Conservation (phyloP, 2,797 vertebrate genomes). For the Anomalospiza imberbis region DNA sequence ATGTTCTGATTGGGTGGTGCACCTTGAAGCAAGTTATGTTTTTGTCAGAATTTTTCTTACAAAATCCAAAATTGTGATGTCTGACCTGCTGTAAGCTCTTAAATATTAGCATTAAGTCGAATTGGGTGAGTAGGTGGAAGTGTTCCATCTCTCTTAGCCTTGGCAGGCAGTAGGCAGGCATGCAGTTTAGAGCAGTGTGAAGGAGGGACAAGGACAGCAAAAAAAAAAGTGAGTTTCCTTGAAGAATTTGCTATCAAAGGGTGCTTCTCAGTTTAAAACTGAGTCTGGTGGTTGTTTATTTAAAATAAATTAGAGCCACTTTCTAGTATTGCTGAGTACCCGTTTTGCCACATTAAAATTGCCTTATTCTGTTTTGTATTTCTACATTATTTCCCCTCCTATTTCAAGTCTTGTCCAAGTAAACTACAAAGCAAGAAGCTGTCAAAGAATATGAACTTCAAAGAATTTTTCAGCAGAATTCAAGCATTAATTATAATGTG, state of each 20-base stretch:
- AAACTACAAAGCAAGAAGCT: neutral
- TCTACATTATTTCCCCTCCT: neutral
- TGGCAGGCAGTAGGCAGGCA: neutral
- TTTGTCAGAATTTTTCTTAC: neutral
- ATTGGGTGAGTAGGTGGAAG: neutral
- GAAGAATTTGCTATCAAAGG: neutral
- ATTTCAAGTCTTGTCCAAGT: neutral
- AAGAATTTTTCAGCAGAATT: neutral
- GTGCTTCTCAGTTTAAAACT: neutral
- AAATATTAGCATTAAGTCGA: neutral
- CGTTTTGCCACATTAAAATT: neutral
- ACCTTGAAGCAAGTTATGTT: neutral
- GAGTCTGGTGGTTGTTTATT: neutral
- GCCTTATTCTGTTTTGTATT: neutral
- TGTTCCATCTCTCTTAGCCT: neutral
- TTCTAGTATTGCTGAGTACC: neutral
- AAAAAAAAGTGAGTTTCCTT: neutral
- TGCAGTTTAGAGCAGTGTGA: neutral
- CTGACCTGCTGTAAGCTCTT: neutral
- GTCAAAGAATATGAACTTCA: neutral
- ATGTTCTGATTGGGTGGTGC: neutral
- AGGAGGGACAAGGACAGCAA: neutral
- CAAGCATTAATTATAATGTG: neutral
- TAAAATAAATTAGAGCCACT: neutral
- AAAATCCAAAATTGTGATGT: neutral